These are phyloP conservation scores for Chiloscyllium punctatum DNA, from an alignment of 2,797 vertebrate genomes.

Conservation along the genomic window DNA sequence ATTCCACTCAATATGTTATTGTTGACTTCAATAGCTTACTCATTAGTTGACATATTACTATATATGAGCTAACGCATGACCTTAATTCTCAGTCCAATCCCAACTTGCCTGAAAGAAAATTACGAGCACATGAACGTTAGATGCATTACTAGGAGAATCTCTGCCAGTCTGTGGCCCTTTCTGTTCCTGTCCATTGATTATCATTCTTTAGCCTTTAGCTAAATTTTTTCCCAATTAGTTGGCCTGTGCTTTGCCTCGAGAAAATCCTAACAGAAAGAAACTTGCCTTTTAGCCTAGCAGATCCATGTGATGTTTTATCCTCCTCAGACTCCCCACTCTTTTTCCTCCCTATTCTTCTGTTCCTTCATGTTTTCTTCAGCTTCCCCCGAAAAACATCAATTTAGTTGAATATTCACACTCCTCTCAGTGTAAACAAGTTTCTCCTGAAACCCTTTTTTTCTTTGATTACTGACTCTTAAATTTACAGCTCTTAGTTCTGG, in stretches of 20 bases:
- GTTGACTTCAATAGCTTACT: neutral
- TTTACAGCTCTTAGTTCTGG: neutral
- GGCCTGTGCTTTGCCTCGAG: neutral
- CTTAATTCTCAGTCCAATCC: neutral
- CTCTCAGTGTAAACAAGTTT: no score
- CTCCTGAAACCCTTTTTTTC: no score
- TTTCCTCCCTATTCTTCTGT: neutral
- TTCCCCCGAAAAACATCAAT: no score
- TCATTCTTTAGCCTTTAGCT: neutral
- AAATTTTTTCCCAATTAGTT: neutral
- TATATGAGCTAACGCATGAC: no score
- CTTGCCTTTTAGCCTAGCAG: neutral
- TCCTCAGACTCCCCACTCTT: neutral
- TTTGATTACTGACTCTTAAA: neutral
- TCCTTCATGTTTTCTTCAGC: no score
- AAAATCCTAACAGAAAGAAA: neutral
- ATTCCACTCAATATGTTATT: no score
- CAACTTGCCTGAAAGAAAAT: neutral
- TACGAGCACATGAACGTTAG: neutral
- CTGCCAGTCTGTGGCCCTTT: neutral
- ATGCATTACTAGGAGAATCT: neutral
- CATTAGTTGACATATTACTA: neutral
- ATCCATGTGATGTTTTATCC: neutral
- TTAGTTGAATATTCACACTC: no score
- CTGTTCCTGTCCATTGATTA: neutral